A percentile compares a stretch with the other conserved stretches of the same genome.
Evolutionary conservation across 2,888 invertebrate genomes (phyloP).

Genomic region (Platypus cylindrus): DNA sequence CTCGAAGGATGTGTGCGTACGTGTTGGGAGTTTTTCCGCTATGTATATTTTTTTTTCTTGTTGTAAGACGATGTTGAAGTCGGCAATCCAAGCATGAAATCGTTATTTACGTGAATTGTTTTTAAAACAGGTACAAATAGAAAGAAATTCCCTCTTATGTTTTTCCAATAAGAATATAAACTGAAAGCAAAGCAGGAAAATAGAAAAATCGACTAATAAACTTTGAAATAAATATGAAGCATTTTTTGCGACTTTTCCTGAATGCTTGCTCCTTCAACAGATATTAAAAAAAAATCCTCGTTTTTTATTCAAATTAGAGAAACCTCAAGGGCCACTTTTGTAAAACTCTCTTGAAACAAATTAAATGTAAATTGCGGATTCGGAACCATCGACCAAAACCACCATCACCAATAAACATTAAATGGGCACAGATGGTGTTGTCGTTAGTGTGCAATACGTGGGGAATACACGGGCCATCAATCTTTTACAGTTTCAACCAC

Average conservation of each 20-base stretch:
- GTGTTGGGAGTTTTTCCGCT: conserved; percentile 9
- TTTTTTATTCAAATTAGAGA: too few species aligned
- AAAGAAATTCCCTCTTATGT: too few species aligned
- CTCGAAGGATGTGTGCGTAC: conserved; percentile 5
- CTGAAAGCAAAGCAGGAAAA: too few species aligned
- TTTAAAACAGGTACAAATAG: conserved; percentile 7
- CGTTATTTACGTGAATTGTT: conserved; percentile 12
- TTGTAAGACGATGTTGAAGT: conserved; percentile 11
- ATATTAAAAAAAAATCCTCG: too few species aligned
- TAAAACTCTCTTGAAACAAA: too few species aligned
- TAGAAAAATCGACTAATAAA: too few species aligned
- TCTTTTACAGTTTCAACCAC: conserved; percentile 15
- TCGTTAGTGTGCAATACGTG: conserved; percentile 13
- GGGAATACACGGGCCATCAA: conserved; percentile 13
- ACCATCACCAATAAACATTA: conserved; percentile 15
- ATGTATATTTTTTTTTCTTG: neutral
- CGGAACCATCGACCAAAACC: too few species aligned
- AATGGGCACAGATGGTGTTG: conserved; percentile 15
- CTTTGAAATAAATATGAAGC: too few species aligned
- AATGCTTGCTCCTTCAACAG: too few species aligned
- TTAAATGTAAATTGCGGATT: conserved; percentile 16
- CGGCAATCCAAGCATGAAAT: conserved; percentile 11
- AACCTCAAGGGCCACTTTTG: too few species aligned
- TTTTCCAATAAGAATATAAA: too few species aligned
- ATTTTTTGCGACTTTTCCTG: too few species aligned